phyloP scores from a whole-genome alignment of 2,888 invertebrate species.

The Ectemnius lituratus region DNA sequence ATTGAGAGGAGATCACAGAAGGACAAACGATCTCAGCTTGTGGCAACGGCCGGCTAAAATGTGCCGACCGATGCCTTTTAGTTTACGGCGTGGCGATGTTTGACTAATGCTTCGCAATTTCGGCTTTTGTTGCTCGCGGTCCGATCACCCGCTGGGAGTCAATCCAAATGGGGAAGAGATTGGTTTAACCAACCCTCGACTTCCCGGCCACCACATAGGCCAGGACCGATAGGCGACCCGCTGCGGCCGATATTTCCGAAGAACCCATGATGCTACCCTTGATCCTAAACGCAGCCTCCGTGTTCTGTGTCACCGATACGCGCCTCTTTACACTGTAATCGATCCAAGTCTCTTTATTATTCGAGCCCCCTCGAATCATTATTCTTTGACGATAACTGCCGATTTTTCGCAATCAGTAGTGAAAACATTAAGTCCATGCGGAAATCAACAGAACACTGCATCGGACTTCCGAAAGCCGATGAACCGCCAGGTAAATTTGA shows the following conservation, averaged over 20 bases:
- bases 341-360: too few species aligned
- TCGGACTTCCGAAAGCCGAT: too few species aligned
- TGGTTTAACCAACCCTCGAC: constrained; percentile 62
- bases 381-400: too few species aligned
- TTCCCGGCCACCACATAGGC: constrained; percentile 37
- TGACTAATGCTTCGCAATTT: constrained; percentile 69
- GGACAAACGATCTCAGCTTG: constrained; percentile 13
- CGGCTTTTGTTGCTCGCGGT: constrained; percentile 60
- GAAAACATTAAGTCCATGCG: not conserved
- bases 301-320: not conserved
- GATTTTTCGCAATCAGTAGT: not conserved
- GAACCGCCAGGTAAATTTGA: too few species aligned
- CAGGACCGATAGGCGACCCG: constrained; percentile 44
- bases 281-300: not conserved
- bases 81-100: constrained; percentile 68
- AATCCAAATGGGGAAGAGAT: constrained; percentile 42
- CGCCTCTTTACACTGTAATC: too few species aligned
- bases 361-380: too few species aligned
- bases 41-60: constrained; percentile 7
- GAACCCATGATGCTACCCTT: not conserved
- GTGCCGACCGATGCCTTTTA: constrained; percentile 36
- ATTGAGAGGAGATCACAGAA: constrained; percentile 29
- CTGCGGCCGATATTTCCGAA: constrained; percentile 43
- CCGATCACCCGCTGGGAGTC: constrained; percentile 55
- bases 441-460: not conserved